Base-by-base conservation (phyloP, 2,113 vertebrate genomes). In the Oncorhynchus gorbuscha region DNA sequence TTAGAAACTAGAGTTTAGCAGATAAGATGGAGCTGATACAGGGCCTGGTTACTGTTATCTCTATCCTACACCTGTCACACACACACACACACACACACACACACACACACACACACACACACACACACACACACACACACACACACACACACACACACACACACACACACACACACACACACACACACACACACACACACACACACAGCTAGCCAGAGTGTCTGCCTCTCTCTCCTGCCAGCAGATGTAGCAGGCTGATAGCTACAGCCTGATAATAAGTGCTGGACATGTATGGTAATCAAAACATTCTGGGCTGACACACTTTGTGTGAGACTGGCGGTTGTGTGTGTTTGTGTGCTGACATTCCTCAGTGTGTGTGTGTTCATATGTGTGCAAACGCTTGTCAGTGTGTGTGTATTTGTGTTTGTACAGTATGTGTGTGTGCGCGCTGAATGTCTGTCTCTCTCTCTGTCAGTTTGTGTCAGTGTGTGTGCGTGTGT, bases 21-120 rank as follows among this genome's bases (percentile, higher is more conserved):
- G 89, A 92, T 92, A 91, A 92, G 91, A 91, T 91, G 79, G 85
- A 88, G 87, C 82, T 64, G 90, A 92, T 90, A 90, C 72, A 45
- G 39, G 81, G 76, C 78, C 73, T 2, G 85, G 86, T 81, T 76
- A 79, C 83, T 83, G 87, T 89, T 91, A 91, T 91, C 91, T 90
- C 88, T 85, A 86, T 90, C 87, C 78, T 11, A 84, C 84, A 85
- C 82, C 86, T 87, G 90, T 90, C 87, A 87, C 87, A 84, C 86
- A 81, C 78, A 82, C 76, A 79, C 84, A 84, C 75, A 80, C 82
- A 62, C 80, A 80, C 70, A 81, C 82, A 73, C 62, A 35, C 71
- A 32, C 84, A 61, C 79, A 67, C 22, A 49, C 84, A 84, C 75
- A 80, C 82, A 62, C 80, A 80, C 70, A 81, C 82, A 73, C 62